Evolutionary conservation across 2,113 vertebrate species (phyloP).

Genomic region (Acrocephalus kingi): DNA sequence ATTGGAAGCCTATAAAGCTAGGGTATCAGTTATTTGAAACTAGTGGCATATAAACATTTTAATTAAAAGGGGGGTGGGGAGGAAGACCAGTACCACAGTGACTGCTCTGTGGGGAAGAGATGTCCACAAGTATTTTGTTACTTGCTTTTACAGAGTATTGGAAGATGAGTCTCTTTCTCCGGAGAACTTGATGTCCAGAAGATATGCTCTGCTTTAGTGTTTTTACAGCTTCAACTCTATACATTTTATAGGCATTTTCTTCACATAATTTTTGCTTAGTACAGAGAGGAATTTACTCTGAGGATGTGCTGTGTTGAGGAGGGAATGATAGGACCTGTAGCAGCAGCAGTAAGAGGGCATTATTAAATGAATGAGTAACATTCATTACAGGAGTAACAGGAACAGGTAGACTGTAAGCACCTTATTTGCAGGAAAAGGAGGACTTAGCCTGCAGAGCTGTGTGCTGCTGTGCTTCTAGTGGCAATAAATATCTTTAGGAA

Average conservation of each 20-base stretch:
- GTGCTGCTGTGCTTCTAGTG: not conserved
- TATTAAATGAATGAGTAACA: not conserved
- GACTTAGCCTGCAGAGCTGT: not conserved
- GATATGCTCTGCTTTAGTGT: not conserved
- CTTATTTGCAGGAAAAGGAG: not conserved
- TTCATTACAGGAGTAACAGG: not conserved
- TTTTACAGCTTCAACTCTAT: not conserved
- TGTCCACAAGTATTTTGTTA: not conserved
- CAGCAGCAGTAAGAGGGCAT: not conserved
- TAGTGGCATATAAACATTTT: constrained; percentile 1
- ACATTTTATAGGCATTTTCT: not conserved
- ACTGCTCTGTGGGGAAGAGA: not conserved
- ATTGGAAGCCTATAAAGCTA: constrained; percentile 25
- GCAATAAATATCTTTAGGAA: not conserved
- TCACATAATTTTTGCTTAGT: not conserved
- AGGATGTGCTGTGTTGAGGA: not conserved
- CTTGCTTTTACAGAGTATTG: not conserved
- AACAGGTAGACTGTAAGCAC: not conserved
- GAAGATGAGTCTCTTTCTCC: not conserved
- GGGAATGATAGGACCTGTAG: not conserved
- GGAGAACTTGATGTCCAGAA: not conserved
- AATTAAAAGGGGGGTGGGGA: not conserved
- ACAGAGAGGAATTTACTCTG: not conserved
- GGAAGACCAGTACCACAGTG: rapidly evolving
- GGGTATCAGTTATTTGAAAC: constrained; percentile 39